Conservation (phyloP, 2,113 vertebrate species). For the Gila orcuttii region DNA sequence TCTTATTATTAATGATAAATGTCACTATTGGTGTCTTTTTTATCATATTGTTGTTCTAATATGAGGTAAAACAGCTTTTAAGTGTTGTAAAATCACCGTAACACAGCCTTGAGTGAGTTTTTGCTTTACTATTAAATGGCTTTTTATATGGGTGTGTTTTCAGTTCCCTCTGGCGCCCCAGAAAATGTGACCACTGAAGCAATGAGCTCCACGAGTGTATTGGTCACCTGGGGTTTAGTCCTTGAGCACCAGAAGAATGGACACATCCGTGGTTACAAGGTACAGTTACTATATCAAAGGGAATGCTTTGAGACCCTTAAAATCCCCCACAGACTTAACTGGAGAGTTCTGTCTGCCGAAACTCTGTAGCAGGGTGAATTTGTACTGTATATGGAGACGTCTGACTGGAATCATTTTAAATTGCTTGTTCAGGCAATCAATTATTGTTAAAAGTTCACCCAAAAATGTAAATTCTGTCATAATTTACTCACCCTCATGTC, state of each 20-base stretch:
- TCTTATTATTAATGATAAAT: not conserved
- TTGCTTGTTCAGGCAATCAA: too few relatives aligned
- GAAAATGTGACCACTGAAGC: conserved; percentile 88
- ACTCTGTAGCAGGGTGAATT: not conserved
- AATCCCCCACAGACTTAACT: not conserved
- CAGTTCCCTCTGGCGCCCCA: conserved; percentile 91
- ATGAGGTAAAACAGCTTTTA: not conserved
- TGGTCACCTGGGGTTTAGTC: conserved; percentile 87
- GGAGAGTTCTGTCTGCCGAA: not conserved
- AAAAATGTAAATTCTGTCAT: too few relatives aligned
- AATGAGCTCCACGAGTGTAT: conserved; percentile 89
- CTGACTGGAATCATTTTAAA: too few relatives aligned
- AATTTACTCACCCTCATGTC: too few relatives aligned
- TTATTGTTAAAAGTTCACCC: too few relatives aligned
- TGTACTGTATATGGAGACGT: not conserved
- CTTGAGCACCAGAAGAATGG: conserved; percentile 87
- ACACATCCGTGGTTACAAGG: conserved; percentile 93
- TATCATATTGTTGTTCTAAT: not conserved
- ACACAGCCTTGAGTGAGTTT: not conserved
- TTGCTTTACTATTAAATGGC: conserved; percentile 35
- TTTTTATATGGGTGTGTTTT: conserved; percentile 52
- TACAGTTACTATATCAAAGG: conserved; percentile 56
- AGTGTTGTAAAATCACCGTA: conserved; percentile 13
- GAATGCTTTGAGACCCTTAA: conserved; percentile 31
- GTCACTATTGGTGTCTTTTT: not conserved